Conservation (phyloP, 2,797 vertebrate species). For the Sternotherus odoratus region DNA sequence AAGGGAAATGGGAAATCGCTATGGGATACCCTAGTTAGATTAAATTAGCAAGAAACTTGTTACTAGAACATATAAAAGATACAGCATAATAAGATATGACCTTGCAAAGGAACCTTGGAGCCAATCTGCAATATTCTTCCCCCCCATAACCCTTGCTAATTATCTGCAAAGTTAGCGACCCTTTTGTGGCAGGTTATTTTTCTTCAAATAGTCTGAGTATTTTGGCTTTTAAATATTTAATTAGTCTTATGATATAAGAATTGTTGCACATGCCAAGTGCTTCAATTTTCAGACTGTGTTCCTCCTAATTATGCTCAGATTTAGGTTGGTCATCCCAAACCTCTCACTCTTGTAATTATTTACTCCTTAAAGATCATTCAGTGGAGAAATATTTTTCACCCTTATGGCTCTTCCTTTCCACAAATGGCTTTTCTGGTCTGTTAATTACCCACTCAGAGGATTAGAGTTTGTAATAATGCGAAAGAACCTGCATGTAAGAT, state of each 20-base stretch:
- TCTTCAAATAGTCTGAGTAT: conserved; percentile 80
- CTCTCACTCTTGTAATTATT: conserved; percentile 84
- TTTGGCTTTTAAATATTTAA: conserved; percentile 87
- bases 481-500: conserved; percentile 76
- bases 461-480: conserved; percentile 79
- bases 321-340: conserved; percentile 84
- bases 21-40: conserved; percentile 84
- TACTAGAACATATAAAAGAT: conserved; percentile 81
- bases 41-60: conserved; percentile 85
- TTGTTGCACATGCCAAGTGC: conserved; percentile 77
- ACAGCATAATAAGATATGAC: conserved; percentile 81
- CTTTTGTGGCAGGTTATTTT: conserved; percentile 83
- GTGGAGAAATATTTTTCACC: conserved; percentile 82
- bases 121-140: conserved; percentile 69
- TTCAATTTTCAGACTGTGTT: conserved; percentile 76
- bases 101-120: conserved; percentile 80
- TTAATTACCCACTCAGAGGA: conserved; percentile 86
- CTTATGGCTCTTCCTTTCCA: conserved; percentile 81
- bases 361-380: conserved; percentile 86
- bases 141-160: conserved; percentile 82
- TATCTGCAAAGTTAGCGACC: conserved; percentile 83
- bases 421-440: conserved; percentile 83
- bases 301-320: conserved; percentile 83
- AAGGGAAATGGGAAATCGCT: conserved; percentile 81
- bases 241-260: conserved; percentile 84